A percentile compares a stretch with the other conserved stretches of the same genome.
Conservation (phyloP, 2,888 invertebrate species). For the Cordylochernes scorpioides region DNA sequence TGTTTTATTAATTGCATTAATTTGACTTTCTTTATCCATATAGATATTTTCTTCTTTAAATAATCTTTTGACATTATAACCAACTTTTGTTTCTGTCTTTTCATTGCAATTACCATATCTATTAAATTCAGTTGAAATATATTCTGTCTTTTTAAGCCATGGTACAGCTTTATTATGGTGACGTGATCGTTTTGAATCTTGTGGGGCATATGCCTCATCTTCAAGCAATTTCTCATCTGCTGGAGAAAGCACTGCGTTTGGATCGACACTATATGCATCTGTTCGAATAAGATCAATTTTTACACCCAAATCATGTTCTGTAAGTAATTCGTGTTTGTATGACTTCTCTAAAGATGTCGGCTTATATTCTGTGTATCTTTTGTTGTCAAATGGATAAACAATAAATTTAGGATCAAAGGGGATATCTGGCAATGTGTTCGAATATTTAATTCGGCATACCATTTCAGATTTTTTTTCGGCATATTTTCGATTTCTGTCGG, state of each 20-base stretch:
- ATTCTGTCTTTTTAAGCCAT: constrained; percentile 92
- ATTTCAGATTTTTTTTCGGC: too few species aligned
- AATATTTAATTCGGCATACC: constrained; percentile 76
- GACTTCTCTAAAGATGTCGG: constrained; percentile 61
- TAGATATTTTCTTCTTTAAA: constrained; percentile 65
- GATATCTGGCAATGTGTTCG: constrained; percentile 87
- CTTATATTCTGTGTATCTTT: constrained; percentile 45
- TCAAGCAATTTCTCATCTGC: constrained; percentile 85
- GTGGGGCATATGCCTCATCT: constrained; percentile 38
- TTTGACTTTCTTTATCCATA: constrained; percentile 86
- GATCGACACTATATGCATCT: constrained; percentile 60
- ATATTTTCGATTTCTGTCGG: too few species aligned
- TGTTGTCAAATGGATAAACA: constrained; percentile 78
- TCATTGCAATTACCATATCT: constrained; percentile 86
- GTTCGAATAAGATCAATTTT: constrained; percentile 89
- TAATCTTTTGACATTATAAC: constrained; percentile 86
- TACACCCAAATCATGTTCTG: constrained; percentile 90
- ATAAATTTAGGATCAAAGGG: constrained; percentile 96
- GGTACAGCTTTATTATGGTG: constrained; percentile 92
- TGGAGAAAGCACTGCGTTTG: constrained; percentile 35
- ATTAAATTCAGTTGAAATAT: constrained; percentile 94
- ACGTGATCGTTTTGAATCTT: constrained; percentile 33
- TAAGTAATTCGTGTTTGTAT: constrained; percentile 64
- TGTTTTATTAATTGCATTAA: constrained; percentile 86
- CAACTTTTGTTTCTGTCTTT: constrained; percentile 93